A percentile compares a stretch with the other conserved stretches of the same genome.
Evolutionary conservation across 2,113 vertebrate species (phyloP).

Genomic region (Melanerpes aurifrons): DNA sequence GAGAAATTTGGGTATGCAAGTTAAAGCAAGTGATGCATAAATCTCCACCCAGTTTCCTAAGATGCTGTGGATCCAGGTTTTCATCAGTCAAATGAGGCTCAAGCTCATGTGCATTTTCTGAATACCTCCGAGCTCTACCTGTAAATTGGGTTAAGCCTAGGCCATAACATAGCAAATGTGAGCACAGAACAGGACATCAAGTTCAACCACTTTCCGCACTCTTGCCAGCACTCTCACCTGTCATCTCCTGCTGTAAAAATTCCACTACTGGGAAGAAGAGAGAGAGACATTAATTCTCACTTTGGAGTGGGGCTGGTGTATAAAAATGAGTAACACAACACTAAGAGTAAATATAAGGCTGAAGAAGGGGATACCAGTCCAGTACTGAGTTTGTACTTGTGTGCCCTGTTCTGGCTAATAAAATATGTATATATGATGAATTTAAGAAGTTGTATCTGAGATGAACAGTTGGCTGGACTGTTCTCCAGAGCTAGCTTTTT

Average conservation of each 20-base stretch:
- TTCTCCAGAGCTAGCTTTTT: background rate
- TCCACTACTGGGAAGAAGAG: background rate
- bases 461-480: background rate
- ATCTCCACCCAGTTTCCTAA: slow-evolving; percentile 1
- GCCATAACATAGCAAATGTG: background rate
- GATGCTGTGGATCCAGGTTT: background rate
- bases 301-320: background rate
- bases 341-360: background rate
- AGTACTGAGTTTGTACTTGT: background rate
- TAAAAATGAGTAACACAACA: background rate
- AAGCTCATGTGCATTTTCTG: background rate
- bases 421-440: background rate
- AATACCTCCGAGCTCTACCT: background rate
- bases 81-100: background rate
- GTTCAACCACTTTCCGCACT: background rate
- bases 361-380: background rate
- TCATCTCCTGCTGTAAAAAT: background rate
- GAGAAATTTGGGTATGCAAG: slow-evolving; percentile 24
- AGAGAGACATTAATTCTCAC: background rate
- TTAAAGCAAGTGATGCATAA: slow-evolving; percentile 36
- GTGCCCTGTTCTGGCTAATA: background rate
- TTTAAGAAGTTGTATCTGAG: background rate
- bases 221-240: background rate
- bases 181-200: background rate
- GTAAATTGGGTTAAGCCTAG: background rate